These are phyloP conservation scores for Eledone cirrhosa DNA, from an alignment of 2,888 invertebrate species.

Conservation along the genomic window DNA sequence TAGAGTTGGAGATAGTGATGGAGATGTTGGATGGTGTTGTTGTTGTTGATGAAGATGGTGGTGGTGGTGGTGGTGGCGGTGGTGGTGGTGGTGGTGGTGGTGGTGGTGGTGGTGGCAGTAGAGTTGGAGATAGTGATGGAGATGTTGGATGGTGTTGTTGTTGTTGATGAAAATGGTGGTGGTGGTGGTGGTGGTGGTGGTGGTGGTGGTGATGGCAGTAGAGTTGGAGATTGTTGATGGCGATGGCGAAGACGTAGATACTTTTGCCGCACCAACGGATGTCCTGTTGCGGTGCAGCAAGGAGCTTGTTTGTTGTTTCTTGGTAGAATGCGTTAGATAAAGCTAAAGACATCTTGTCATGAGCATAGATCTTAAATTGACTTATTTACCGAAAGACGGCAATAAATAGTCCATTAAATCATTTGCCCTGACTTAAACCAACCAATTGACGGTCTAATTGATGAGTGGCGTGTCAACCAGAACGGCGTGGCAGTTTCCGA, in stretches of 20 bases:
- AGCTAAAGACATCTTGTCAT: conserved; percentile 16
- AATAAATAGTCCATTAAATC: conserved; percentile 18
- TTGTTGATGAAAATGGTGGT: too few relatives aligned
- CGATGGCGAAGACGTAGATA: neutral
- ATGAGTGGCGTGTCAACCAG: conserved; percentile 12
- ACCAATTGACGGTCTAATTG: conserved; percentile 7
- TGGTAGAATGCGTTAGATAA: neutral
- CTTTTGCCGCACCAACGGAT: neutral
- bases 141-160: too few relatives aligned
- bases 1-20: too few relatives aligned
- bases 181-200: too few relatives aligned
- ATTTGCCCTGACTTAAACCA: conserved; percentile 18
- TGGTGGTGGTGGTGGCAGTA: too few relatives aligned
- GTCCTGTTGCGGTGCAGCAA: conserved; percentile 15
- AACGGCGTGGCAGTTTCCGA: conserved; percentile 2
- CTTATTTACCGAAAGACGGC: conserved; percentile 10
- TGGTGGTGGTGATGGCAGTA: too few relatives aligned
- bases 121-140: too few relatives aligned
- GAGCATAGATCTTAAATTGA: conserved; percentile 18
- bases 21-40: too few relatives aligned
- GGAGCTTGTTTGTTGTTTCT: neutral
- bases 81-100: too few relatives aligned
- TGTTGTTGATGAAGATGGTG: too few relatives aligned
- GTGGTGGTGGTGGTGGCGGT: too few relatives aligned
- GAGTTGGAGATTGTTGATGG: neutral